A percentile compares a stretch with the other conserved stretches of the same genome.
Evolutionary conservation across 2,888 invertebrate genomes (phyloP).

Genomic region (Frankliniella fusca): DNA sequence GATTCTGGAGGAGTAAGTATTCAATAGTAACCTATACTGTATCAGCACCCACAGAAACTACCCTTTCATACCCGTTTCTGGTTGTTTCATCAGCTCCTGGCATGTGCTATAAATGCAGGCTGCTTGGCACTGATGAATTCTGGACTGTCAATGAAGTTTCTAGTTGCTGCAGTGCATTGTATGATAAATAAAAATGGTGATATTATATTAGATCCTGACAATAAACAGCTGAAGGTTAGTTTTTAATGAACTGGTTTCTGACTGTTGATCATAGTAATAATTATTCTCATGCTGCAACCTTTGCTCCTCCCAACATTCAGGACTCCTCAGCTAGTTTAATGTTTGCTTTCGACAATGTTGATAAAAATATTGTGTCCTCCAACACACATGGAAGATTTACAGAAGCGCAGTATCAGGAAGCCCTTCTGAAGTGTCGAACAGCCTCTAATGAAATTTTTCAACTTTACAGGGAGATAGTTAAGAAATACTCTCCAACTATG

Average conservation of each 20-base stretch:
- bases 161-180: slow-evolving; percentile 75
- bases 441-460: slow-evolving; percentile 66
- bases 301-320: slow-evolving; percentile 43
- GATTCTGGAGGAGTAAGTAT: slow-evolving; percentile 69
- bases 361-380: slow-evolving; percentile 57
- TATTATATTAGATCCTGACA: slow-evolving; percentile 61
- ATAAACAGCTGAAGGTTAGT: slow-evolving; percentile 48
- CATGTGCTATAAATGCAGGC: slow-evolving; percentile 75
- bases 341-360: slow-evolving; percentile 68
- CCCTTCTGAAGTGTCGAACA: slow-evolving; percentile 60
- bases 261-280: neutral
- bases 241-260: slow-evolving; percentile 36
- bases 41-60: slow-evolving; percentile 12
- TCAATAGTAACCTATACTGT: slow-evolving; percentile 29
- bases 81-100: slow-evolving; percentile 57
- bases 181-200: slow-evolving; percentile 59
- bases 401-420: slow-evolving; percentile 62
- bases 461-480: slow-evolving; percentile 65
- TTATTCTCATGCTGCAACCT: neutral
- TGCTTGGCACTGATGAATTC: slow-evolving; percentile 79
- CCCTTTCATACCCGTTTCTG: neutral
- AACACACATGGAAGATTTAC: slow-evolving; percentile 68
- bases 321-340: slow-evolving; percentile 60
- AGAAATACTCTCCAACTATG: slow-evolving; percentile 48
- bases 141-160: slow-evolving; percentile 75